A percentile compares a stretch with the other conserved stretches of the same genome.
phyloP scores from a whole-genome alignment of 37 sponge, comb jelly and placozoan genomes.

The Agelas oroides region DNA sequence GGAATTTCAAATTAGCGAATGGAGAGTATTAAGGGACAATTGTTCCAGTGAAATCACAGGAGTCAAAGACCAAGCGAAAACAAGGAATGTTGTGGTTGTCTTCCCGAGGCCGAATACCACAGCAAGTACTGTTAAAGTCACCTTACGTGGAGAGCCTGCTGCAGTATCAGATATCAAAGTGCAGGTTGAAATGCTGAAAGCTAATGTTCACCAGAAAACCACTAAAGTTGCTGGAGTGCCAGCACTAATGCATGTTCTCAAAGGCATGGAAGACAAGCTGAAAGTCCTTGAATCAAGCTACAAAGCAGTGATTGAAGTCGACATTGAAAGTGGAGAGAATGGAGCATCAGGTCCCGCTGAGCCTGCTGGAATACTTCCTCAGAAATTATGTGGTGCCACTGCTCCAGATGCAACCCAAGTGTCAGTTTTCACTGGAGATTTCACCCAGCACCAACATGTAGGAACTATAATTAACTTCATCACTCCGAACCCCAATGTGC shows the following conservation, averaged over 20 bases:
- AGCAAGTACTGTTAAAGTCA: neutral
- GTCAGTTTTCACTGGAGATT: constrained; percentile 31
- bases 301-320: neutral
- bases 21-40: constrained; percentile 2
- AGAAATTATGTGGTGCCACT: constrained; percentile 13
- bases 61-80: constrained; percentile 2
- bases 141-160: constrained; percentile 16
- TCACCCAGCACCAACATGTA: constrained; percentile 4
- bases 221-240: neutral
- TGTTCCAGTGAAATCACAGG: neutral
- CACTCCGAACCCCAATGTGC: neutral
- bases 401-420: constrained; percentile 12
- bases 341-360: neutral
- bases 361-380: constrained; percentile 4
- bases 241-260: constrained; percentile 10
- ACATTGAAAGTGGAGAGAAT: neutral
- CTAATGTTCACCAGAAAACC: constrained; percentile 2
- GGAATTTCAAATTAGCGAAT: neutral
- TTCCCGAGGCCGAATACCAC: neutral
- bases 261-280: constrained; percentile 14
- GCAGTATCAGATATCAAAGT: constrained; percentile 24
- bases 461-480: constrained; percentile 28
- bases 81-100: neutral
- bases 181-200: neutral
- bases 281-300: neutral